Evolutionary conservation across 2,797 vertebrate species (phyloP).

Genomic region (Tangara arthus): DNA sequence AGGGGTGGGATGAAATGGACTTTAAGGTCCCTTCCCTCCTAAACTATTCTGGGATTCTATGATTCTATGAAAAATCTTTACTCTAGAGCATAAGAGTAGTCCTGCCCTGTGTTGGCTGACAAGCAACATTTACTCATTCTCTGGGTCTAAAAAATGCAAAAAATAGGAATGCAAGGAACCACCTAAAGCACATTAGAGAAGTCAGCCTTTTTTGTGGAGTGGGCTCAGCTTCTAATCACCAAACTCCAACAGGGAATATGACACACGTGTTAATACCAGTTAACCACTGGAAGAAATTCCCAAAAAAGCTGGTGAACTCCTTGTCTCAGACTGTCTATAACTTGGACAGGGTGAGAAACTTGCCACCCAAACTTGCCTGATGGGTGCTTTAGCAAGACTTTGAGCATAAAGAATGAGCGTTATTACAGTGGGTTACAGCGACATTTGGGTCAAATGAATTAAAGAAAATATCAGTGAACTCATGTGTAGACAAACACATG

Average conservation of each 20-base stretch:
- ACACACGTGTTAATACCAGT: background rate
- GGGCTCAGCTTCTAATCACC: background rate
- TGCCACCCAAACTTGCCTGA: background rate
- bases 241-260: rapidly evolving
- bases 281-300: background rate
- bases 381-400: background rate
- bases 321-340: background rate
- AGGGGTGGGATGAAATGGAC: no score
- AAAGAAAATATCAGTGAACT: background rate
- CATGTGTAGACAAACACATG: background rate
- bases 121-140: background rate
- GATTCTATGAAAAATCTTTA: background rate
- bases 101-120: background rate
- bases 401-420: background rate
- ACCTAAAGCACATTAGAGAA: background rate
- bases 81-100: background rate
- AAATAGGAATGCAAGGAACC: background rate
- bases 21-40: background rate
- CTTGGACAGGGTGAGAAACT: background rate
- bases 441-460: background rate
- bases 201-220: background rate
- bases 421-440: background rate
- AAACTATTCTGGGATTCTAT: background rate
- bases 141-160: background rate
- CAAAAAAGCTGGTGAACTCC: background rate